A percentile compares a stretch with the other conserved stretches of the same genome.
Evolutionary conservation across 2,888 invertebrate species (phyloP).

Genomic region (Polyommatus icarus): DNA sequence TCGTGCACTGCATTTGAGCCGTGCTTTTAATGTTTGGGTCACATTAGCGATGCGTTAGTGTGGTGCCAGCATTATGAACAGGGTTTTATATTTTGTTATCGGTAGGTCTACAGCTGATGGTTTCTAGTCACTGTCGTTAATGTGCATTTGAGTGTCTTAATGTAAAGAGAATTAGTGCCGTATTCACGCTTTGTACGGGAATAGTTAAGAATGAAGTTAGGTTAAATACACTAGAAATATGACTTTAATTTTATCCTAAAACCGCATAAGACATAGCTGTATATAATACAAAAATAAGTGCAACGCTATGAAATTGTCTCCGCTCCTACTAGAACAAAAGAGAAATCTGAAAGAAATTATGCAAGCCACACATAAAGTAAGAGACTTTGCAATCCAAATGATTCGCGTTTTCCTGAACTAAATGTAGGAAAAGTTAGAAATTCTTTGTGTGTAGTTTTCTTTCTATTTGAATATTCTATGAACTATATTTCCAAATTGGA

Average conservation of each 20-base stretch:
- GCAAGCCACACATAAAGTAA: background rate
- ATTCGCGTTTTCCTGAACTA: background rate
- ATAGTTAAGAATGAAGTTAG: background rate
- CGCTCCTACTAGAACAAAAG: background rate
- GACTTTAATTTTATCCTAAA: background rate
- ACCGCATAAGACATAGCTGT: background rate
- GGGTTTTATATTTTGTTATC: background rate
- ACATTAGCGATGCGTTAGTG: background rate
- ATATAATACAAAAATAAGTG: background rate
- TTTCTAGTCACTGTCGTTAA: constrained; percentile 39
- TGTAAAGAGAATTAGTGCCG: constrained; percentile 35
- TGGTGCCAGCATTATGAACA: background rate
- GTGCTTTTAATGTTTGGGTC: background rate
- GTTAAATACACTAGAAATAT: background rate
- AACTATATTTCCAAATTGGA: background rate
- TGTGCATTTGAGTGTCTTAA: constrained; percentile 41
- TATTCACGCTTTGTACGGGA: constrained; percentile 36
- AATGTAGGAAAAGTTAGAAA: background rate
- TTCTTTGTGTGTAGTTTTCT: background rate
- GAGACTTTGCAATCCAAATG: background rate
- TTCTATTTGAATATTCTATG: background rate
- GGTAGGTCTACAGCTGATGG: background rate
- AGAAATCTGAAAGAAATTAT: background rate
- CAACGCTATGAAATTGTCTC: background rate
- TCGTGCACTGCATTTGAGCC: background rate